A percentile compares a stretch with the other conserved stretches of the same genome.
Evolutionary conservation across 1,140 invertebrate genomes (phyloP).

Genomic region (Helicoverpa armigera): DNA sequence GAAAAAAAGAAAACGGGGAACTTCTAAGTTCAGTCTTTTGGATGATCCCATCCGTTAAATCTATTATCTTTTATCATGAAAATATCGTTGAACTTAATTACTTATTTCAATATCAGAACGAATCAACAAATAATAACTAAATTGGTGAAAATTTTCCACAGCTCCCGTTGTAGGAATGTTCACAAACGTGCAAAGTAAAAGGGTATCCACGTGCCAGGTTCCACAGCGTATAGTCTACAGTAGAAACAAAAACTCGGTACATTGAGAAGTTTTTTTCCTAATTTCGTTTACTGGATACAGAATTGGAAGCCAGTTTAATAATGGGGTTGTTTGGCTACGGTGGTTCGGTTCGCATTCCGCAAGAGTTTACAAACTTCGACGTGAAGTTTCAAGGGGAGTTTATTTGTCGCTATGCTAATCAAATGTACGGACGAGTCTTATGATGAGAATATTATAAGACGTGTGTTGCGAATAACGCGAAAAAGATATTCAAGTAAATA

Average conservation of each 20-base stretch:
- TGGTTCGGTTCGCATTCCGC: background rate
- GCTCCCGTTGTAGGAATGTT: background rate
- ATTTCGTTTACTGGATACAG: background rate
- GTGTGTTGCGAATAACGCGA: too few species aligned
- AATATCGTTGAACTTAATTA: too few species aligned
- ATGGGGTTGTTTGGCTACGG: background rate
- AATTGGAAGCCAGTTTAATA: background rate
- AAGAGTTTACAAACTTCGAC: background rate
- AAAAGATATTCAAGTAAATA: too few species aligned
- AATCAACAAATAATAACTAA: background rate
- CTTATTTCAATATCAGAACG: background rate
- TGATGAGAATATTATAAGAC: too few species aligned
- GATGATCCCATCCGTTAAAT: too few species aligned
- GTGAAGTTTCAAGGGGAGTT: background rate
- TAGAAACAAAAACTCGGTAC: background rate
- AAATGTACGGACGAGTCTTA: background rate
- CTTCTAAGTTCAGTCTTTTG: too few species aligned
- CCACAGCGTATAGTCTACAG: background rate
- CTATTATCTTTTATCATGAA: too few species aligned
- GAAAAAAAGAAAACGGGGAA: too few species aligned
- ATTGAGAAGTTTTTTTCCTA: background rate
- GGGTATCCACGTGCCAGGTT: background rate
- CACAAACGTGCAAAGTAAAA: background rate
- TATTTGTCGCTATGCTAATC: background rate
- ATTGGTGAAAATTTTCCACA: background rate